Base-by-base conservation (phyloP, 2,888 invertebrate genomes). In the Cataglyphis altisquamis region DNA sequence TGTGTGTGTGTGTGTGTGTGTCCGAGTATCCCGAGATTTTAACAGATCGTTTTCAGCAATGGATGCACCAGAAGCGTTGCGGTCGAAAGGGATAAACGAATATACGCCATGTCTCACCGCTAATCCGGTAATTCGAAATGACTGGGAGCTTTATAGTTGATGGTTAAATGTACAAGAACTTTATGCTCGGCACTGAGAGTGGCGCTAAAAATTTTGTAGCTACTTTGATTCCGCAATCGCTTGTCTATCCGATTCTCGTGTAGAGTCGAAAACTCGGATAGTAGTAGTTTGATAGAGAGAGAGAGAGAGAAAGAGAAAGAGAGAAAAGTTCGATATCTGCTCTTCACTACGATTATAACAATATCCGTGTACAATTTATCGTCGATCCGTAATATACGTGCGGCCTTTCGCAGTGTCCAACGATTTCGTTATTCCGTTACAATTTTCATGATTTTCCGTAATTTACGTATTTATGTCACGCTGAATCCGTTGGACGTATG, bases 71-170 rank as follows among this genome's bases (percentile, higher is more conserved):
- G 77, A 67, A 67, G 12, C 73, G 64, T 68, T 80, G 85, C 55
- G 85, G 81, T 83, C 77, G 68, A 66, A 39, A 66, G 32, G 63
- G 32, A 64, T 39, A 78, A 86, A 78, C 87, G 83, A 81, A 84
- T 81, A 78, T 78, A 60, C 70, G 77, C 67, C 45, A 18, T 64
- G 52, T 64, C 83, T 63, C 78, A 62, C 21, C 60, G 75, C 82
- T 88, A 89, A 89, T 89, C 89, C 88, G 84, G 82, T 87, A 88
- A 89, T 89, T 83, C 87, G 86, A 84, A 86, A 89, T 87, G 74
- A 73, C 78, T 77, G 74, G 77, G 64, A 78, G 87, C 15, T 89
- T 81, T 81, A 84, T 82, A 66, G 66, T 63, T 62, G 52, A 29
- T 12, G 55, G 45, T 78, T 78, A 78, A 78, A 52, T 21, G 41